Evolutionary conservation across 2,797 vertebrate species (phyloP).

Genomic region (Acestrorhynchus altus): DNA sequence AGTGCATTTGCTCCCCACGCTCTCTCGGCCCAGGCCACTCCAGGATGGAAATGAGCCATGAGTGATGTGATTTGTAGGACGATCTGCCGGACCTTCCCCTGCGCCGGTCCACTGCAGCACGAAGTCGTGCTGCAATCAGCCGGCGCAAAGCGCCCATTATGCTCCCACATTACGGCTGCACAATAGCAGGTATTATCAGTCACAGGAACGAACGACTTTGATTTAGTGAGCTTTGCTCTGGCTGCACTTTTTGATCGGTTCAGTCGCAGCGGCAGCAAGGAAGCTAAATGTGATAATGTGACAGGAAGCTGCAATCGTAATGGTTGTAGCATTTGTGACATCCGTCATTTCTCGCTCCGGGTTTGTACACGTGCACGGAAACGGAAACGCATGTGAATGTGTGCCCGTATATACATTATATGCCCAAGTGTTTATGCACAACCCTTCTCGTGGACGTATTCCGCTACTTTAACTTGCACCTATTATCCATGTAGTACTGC

Average conservation of each 20-base stretch:
- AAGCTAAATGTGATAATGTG: conserved; percentile 36
- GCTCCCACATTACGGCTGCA: conserved; percentile 43
- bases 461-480: too few relatives aligned
- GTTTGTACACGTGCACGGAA: conserved; percentile 13
- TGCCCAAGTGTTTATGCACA: too few relatives aligned
- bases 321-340: conserved; percentile 31
- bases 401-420: not conserved
- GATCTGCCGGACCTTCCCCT: conserved; percentile 61
- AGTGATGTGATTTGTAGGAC: conserved; percentile 72
- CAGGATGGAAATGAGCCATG: conserved; percentile 70
- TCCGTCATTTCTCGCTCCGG: conserved; percentile 33
- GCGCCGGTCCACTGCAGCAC: conserved; percentile 53
- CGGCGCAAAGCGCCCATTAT: conserved; percentile 57
- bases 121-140: conserved; percentile 55
- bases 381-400: conserved; percentile 7
- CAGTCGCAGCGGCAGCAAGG: conserved; percentile 18
- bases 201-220: conserved; percentile 50
- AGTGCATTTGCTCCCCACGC: conserved; percentile 56
- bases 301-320: conserved; percentile 28
- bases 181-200: conserved; percentile 56
- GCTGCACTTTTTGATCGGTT: conserved; percentile 37
- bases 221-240: conserved; percentile 34
- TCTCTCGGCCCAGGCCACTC: conserved; percentile 62
- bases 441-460: too few relatives aligned
- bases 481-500: too few relatives aligned